Conservation (phyloP, 2,797 vertebrate species). For the Gambelia wislizenii region DNA sequence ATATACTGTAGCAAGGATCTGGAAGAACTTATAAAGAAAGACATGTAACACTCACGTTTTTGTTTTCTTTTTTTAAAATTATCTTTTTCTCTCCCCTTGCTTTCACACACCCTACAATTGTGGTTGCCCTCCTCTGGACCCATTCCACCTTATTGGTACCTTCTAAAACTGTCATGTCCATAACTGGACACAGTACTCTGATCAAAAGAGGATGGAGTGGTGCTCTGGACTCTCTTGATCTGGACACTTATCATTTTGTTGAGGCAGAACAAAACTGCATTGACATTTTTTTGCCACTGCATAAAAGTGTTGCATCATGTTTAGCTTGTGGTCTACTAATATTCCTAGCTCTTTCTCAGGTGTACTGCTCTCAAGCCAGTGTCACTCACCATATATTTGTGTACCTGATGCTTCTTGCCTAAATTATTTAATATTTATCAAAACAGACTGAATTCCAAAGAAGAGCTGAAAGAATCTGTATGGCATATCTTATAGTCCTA, state of each 20-base stretch:
- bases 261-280: too few species aligned
- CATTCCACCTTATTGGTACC: background rate
- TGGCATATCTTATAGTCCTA: background rate
- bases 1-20: background rate
- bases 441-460: background rate
- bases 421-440: background rate
- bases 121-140: background rate
- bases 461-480: background rate
- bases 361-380: too few species aligned
- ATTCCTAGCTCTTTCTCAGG: too few species aligned
- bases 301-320: too few species aligned
- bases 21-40: conserved; percentile 20
- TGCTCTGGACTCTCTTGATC: too few species aligned
- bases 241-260: too few species aligned
- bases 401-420: background rate
- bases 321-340: too few species aligned
- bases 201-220: too few species aligned
- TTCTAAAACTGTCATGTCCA: background rate
- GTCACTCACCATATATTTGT: background rate
- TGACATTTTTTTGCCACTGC: too few species aligned
- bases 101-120: background rate
- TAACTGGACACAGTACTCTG: too few species aligned
- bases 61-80: background rate
- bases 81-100: background rate
- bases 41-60: background rate